phyloP scores from a whole-genome alignment of 2,113 vertebrate genomes.

The Heteronetta atricapilla region DNA sequence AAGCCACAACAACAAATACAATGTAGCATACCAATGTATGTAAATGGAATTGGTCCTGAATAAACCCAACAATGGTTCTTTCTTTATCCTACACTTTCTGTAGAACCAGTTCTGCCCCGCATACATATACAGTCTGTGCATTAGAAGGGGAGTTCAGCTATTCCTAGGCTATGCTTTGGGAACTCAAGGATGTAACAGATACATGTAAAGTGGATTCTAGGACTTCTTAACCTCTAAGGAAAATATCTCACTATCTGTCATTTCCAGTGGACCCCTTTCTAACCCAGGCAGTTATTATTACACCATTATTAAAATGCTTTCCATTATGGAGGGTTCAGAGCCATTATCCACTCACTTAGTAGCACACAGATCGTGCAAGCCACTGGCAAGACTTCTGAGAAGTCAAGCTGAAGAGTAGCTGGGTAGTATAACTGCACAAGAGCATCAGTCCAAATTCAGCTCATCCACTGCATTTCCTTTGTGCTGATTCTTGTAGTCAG shows the following conservation, averaged over 20 bases:
- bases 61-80: neutral
- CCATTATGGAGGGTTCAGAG: neutral
- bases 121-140: neutral
- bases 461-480: neutral
- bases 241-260: neutral
- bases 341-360: neutral
- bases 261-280: neutral
- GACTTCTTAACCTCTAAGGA: neutral
- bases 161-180: neutral
- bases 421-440: no score
- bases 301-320: neutral
- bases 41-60: neutral
- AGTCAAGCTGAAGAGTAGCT: neutral
- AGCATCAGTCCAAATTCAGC: neutral
- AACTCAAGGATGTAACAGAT: neutral
- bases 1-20: neutral
- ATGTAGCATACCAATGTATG: neutral
- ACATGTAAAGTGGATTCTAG: no score
- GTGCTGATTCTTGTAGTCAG: neutral
- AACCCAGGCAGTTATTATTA: neutral
- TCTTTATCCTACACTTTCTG: neutral
- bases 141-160: neutral
- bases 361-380: neutral
- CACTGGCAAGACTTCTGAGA: neutral
- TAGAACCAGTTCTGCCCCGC: neutral